Base-by-base conservation (phyloP, 2,888 invertebrate genomes). In the Ecliptopera silaceata region DNA sequence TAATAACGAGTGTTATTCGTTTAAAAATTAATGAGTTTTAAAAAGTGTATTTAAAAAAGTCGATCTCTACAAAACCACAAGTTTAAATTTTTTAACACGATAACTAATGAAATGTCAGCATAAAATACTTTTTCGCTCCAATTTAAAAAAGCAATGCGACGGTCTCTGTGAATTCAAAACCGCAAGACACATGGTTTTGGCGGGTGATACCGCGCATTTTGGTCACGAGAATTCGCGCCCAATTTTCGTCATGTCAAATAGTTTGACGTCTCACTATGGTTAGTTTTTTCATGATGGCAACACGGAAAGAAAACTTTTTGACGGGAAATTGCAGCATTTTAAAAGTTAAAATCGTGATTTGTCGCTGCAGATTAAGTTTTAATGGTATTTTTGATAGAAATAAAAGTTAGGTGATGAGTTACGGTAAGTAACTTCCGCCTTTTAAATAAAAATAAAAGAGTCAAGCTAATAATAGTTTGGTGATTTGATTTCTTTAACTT, bases 161-260 rank as follows among this genome's bases (percentile, higher is more conserved):
- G 54, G 66, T 64, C 66, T 75, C 84, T 88, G 90, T 86, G 89
- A 89, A 89, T 68, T 66, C 65, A 56, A 69, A 65, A 72, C 82
- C 80, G 68, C 75, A 66, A 65, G 72, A 63, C 90, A 83, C 79
- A 81, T 87, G 90, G 74, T 73, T 80, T 72, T 86, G 84, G 79
- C 88, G 76, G 81, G 79, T 74, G 82, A 75, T 79, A 70, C 67
- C 61, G 58, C 73, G 58, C 67, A 71, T 82, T 84, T 84, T 81
- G 74, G 75, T 60, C 81, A 86, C 82, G 80, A 80, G 79, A 78
- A 83, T 84, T 88, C 80, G 79, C 82, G 86, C 80, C 86, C 82
- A 89, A 88, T 88, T 88, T 86, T 80, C 81, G 71, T 77, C 74
- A 74, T 82, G 87, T 86, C 88, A 84, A 69, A 73, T 55, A 66